Evolutionary conservation across 2,797 vertebrate species (phyloP).

Genomic region (Poeciliopsis infans): DNA sequence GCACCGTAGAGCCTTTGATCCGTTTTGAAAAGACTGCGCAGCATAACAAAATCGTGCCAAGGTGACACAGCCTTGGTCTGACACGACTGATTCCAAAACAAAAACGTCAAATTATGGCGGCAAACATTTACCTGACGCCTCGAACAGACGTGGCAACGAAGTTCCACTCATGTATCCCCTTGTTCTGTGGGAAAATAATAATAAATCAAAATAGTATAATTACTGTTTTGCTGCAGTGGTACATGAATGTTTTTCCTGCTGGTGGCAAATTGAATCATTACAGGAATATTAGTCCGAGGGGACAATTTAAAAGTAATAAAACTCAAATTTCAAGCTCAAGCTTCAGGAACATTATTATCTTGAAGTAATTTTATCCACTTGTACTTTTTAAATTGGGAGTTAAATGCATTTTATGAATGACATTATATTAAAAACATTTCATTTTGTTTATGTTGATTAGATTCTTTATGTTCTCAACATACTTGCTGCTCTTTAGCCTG

Average conservation of each 20-base stretch:
- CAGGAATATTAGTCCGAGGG: background rate
- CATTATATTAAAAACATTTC: background rate
- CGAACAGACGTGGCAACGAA: slow-evolving; percentile 91
- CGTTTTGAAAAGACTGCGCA: background rate
- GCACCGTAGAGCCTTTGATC: background rate
- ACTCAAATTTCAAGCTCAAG: background rate
- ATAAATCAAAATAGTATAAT: slow-evolving; percentile 21
- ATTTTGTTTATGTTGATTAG: background rate
- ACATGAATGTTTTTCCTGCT: background rate
- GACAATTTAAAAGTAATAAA: background rate
- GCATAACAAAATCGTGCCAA: background rate
- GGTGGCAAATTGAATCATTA: background rate
- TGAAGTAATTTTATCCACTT: background rate
- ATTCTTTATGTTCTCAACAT: background rate
- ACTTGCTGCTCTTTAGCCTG: background rate
- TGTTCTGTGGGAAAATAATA: slow-evolving; percentile 76
- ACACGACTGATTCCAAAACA: background rate
- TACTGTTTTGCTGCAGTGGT: background rate
- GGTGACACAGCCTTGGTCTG: background rate
- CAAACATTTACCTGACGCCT: slow-evolving; percentile 84
- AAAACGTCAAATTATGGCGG: background rate
- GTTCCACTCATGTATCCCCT: slow-evolving; percentile 98
- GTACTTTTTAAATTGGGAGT: background rate
- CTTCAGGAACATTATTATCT: background rate
- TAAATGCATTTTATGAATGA: background rate